Evolutionary conservation across 2,113 vertebrate species (phyloP), one percentile per base, ranked within the genome.

Genomic region (Picathartes gymnocephalus): DNA sequence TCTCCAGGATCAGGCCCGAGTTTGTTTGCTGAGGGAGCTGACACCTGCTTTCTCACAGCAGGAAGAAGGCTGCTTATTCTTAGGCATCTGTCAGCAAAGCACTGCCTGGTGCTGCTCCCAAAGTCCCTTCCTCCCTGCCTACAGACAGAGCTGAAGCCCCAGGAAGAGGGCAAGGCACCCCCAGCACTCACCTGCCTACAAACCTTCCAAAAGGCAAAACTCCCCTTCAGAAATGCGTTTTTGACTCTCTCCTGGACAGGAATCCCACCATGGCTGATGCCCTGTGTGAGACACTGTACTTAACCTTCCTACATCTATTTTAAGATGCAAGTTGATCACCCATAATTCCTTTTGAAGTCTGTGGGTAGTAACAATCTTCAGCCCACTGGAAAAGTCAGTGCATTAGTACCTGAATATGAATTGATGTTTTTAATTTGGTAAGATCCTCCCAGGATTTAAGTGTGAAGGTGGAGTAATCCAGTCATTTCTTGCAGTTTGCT

Each of bases 251-350:
- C 18, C 28, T 57, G 78, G 24, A 31, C 73, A 69, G 51, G 40
- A 65, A 45, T 61, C 42, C 24, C 33, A 28, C 68, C 7, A 4
- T 53, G 48, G 58, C 39, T 65, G 58, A 90, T 76, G 47, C 27
- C 17, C 19, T 42, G 9, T 40, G 66, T 2, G 1, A 84, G 56
- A 61, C 3, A 2, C 30, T 0, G 0, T 28, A 31, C 33, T 53
- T 91, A 76, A 76, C n/a, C n/a, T 95, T 92, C 44, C 42, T 57
- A 64, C 12, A 17, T 68, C 81, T 91, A 45, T 87, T 96, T 92
- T 80, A 42, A 90, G 78, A 76, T 87, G 57, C 13, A 31, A 13
- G 72, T 82, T 57, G 23, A 70, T 91, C 56, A 50, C 71, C 27
- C 78, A 28, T 54, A 50, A 77, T 87, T 81, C 66, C 27, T 62